A percentile compares a stretch with the other conserved stretches of the same genome.
Conservation (phyloP, 2,797 vertebrate species). For the Picus viridis region DNA sequence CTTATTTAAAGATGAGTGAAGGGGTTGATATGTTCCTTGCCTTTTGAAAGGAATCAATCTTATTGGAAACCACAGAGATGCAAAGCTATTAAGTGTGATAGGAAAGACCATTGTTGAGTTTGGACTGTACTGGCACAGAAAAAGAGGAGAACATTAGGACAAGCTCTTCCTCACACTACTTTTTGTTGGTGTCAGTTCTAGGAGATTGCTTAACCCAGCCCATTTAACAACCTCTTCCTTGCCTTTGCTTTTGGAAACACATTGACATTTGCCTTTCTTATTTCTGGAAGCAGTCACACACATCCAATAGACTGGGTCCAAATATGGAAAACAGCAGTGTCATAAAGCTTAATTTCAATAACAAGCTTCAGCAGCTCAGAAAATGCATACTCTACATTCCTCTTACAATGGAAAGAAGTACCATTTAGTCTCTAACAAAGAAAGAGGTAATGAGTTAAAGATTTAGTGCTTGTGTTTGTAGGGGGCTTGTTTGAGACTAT, state of each 20-base stretch:
- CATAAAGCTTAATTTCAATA: conserved; percentile 88
- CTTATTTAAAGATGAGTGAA: conserved; percentile 70
- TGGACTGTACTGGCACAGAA: conserved; percentile 19
- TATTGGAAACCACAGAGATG: conserved; percentile 44
- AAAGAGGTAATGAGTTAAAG: conserved; percentile 74
- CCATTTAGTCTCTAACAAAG: conserved; percentile 73
- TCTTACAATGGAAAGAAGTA: conserved; percentile 72
- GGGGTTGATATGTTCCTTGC: conserved; percentile 44
- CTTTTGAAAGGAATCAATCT: conserved; percentile 62
- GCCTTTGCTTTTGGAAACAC: conserved; percentile 66
- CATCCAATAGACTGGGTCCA: conserved; percentile 60
- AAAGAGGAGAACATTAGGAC: neutral
- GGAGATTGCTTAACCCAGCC: conserved; percentile 70
- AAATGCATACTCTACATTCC: conserved; percentile 79
- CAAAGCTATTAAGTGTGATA: conserved; percentile 55
- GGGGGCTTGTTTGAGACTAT: conserved; percentile 31
- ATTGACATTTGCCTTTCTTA: conserved; percentile 75
- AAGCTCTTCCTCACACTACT: conserved; percentile 25
- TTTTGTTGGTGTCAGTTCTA: conserved; percentile 57
- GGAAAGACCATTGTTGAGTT: conserved; percentile 28
- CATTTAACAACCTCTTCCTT: conserved; percentile 71
- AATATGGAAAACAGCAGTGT: conserved; percentile 74
- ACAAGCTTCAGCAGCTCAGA: conserved; percentile 85
- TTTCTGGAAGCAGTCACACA: conserved; percentile 66
- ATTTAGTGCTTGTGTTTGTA: conserved; percentile 60